Percentiles rank a stretch among this genome's conserved stretches.
Conservation (phyloP, 2,797 vertebrate genomes). For the Loris lydekkerianus region DNA sequence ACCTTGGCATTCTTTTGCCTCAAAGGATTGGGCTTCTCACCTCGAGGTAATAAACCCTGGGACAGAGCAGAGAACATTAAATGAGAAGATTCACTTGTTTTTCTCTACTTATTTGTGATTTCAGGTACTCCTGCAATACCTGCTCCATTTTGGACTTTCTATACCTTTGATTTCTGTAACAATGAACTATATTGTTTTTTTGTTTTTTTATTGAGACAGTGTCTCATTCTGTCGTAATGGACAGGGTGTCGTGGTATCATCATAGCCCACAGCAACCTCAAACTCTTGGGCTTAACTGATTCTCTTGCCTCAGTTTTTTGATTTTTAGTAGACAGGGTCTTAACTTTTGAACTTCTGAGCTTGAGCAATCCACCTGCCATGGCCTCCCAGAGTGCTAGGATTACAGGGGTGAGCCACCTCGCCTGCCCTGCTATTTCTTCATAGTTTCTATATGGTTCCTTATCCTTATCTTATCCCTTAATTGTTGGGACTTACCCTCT, state of each 20-base stretch:
- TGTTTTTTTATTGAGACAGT: too few relatives aligned
- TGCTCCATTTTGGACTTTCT: neutral
- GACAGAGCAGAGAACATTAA: neutral
- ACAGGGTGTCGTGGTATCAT: too few relatives aligned
- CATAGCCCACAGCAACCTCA: too few relatives aligned
- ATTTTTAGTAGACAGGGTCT: too few relatives aligned
- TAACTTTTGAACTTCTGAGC: too few relatives aligned
- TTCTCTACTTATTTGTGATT: conserved; percentile 11
- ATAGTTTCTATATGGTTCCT: neutral
- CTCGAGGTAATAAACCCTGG: conserved; percentile 96
- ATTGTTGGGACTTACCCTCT: neutral
- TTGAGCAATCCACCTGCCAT: too few relatives aligned
- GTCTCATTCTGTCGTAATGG: too few relatives aligned
- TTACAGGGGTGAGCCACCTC: too few relatives aligned
- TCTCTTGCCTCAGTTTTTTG: too few relatives aligned
- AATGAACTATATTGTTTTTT: neutral
- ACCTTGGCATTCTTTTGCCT: conserved; percentile 96
- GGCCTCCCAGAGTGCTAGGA: too few relatives aligned
- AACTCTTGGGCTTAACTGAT: too few relatives aligned
- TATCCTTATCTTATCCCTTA: neutral
- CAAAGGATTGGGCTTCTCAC: conserved; percentile 96
- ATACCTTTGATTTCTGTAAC: neutral
- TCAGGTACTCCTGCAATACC: neutral
- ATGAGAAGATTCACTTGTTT: neutral
- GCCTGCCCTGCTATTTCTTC: neutral